These are phyloP conservation scores for Rallus crepitans DNA, from an alignment of 2,797 vertebrate genomes.

Conservation along the genomic window DNA sequence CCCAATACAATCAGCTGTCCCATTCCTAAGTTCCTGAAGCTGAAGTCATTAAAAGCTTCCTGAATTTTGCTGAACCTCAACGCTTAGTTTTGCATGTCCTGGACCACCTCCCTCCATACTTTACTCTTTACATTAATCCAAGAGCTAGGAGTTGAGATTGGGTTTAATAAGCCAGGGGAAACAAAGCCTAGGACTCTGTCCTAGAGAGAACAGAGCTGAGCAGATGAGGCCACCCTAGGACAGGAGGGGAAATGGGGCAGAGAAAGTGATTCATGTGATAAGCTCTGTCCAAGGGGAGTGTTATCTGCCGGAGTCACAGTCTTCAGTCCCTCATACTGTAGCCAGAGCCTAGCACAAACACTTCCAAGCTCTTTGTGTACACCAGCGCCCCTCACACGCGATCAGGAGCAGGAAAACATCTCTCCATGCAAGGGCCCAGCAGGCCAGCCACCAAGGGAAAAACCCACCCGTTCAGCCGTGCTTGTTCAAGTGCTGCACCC, in stretches of 20 bases:
- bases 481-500: not conserved
- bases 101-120: not conserved
- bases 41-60: not conserved
- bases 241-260: not conserved
- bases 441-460: not conserved
- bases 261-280: too few species aligned
- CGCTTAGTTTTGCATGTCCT: not conserved
- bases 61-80: not conserved
- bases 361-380: not conserved
- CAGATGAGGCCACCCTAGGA: not conserved
- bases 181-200: not conserved
- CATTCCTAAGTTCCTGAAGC: not conserved
- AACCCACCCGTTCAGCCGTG: not conserved
- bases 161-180: not conserved
- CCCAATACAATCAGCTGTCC: not conserved
- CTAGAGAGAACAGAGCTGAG: not conserved
- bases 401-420: not conserved
- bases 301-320: not conserved
- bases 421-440: fast-evolving
- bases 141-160: not conserved
- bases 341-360: not conserved
- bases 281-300: not conserved
- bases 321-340: not conserved
- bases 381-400: not conserved
- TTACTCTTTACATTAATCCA: not conserved